Base-by-base conservation (phyloP, 2,888 invertebrate genomes). In the Acrocera orbiculus region DNA sequence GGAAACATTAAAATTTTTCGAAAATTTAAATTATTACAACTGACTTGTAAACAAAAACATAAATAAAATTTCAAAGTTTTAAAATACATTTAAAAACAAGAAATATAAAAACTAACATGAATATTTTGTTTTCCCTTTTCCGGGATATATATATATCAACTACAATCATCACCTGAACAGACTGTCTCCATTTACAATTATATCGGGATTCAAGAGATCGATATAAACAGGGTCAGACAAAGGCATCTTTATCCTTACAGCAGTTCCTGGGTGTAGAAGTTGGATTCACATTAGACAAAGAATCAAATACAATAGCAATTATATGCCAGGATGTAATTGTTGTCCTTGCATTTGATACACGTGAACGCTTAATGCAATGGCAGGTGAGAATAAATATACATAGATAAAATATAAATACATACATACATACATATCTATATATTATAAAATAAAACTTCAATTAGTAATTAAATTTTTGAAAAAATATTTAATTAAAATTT, bases 151-250 rank as follows among this genome's bases (percentile, higher is more conserved):
- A n/a, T n/a, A n/a, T n/a, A n/a, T 5, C 13, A 16, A 24, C 19
- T 6, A 27, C 14, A 15, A n/a, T 24, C 10, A n/a, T 17, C 10
- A 14, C 19, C n/a, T 53, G 74, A 73, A 25, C 75, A 89, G 89
- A 89, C 65, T 86, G 86, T 49, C 71, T 89, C 38, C 85, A 86
- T 57, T 70, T 89, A 32, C 82, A 85, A 56, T 69, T 89, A 32
- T 89, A 85, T 64, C 69, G 85, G 46, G 87, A 87, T 61, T 80
- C 83, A 43, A 82, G 81, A 55, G 87, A 87, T 58, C 70, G 83
- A 41, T 81, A 76, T 65, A 79, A 82, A 54, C 81, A 82, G 50
- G 81, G 82, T 11, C 80, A 81, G 54, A 85, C 86, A 14, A 87
- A 87, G 58, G 80, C 85, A 1, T 85, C 83, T 2, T 68, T 89